A percentile compares a stretch with the other conserved stretches of the same genome.
Evolutionary conservation across 2,888 invertebrate genomes (phyloP).

Genomic region (Autographa pulchrina): DNA sequence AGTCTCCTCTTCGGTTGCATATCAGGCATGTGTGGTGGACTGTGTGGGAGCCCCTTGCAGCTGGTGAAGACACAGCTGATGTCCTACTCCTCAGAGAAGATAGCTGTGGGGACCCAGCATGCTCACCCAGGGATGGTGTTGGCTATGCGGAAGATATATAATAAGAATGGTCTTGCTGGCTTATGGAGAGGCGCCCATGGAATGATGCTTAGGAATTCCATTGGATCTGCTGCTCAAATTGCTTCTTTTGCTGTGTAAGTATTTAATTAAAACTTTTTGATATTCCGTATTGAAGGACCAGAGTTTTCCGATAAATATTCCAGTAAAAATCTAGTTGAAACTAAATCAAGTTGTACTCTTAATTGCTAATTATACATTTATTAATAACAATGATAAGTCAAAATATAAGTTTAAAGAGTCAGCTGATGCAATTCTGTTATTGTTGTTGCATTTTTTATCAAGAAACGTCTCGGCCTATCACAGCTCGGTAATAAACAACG

Average conservation of each 20-base stretch:
- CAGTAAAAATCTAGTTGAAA: background rate
- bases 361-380: background rate
- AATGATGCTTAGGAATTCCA: slow-evolving; percentile 93
- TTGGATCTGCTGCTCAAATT: slow-evolving; percentile 96
- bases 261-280: slow-evolving; percentile 4
- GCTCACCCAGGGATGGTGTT: slow-evolving; percentile 91
- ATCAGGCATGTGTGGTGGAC: slow-evolving; percentile 94
- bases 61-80: slow-evolving; percentile 97
- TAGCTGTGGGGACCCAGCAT: slow-evolving; percentile 97
- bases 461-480: slow-evolving; percentile 9
- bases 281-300: background rate
- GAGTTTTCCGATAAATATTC: background rate
- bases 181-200: slow-evolving; percentile 94
- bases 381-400: slow-evolving; percentile 8
- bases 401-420: slow-evolving; percentile 11
- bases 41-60: slow-evolving; percentile 96
- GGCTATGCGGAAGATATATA: slow-evolving; percentile 91
- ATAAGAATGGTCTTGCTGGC: slow-evolving; percentile 87
- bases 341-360: background rate
- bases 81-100: slow-evolving; percentile 92
- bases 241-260: slow-evolving; percentile 92
- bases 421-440: slow-evolving; percentile 34
- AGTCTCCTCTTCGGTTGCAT: slow-evolving; percentile 93
- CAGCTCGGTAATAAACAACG: slow-evolving; percentile 14
- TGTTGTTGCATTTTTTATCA: background rate